Evolutionary conservation across 2,888 invertebrate species (phyloP).

Genomic region (Agrypnus murinus): DNA sequence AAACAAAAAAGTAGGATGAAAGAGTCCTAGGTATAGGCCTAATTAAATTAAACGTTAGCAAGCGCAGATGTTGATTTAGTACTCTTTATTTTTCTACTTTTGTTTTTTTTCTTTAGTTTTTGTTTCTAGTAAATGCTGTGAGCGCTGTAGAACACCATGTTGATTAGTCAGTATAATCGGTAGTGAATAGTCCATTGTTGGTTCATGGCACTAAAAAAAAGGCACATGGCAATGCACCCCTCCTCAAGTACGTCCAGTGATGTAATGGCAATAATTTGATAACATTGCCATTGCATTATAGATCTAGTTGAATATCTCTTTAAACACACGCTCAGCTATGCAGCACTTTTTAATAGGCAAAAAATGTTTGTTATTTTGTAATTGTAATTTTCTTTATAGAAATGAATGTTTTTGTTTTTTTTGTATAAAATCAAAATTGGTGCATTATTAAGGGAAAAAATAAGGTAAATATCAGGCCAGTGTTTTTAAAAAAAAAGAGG

Average conservation of each 20-base stretch:
- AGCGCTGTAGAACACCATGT: conserved; percentile 66
- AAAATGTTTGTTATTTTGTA: no score
- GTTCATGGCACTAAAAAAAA: conserved; percentile 70
- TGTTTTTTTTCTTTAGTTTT: conserved; percentile 45
- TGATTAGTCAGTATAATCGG: conserved; percentile 60
- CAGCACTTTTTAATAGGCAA: conserved; percentile 50
- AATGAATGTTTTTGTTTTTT: conserved; percentile 55
- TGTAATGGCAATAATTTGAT: conserved; percentile 41
- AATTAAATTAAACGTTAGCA: conserved; percentile 51
- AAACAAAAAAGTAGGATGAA: conserved; percentile 41
- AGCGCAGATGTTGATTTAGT: conserved; percentile 48
- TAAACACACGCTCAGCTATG: conserved; percentile 48
- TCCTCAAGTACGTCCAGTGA: conserved; percentile 70
- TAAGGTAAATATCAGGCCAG: conserved; percentile 36
- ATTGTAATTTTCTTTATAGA: no score
- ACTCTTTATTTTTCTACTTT: conserved; percentile 41
- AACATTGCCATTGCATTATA: conserved; percentile 45
- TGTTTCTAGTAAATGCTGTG: conserved; percentile 63
- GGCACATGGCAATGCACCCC: conserved; percentile 71
- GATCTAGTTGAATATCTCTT: conserved; percentile 58
- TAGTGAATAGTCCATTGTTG: conserved; percentile 64
- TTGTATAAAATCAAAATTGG: conserved; percentile 46
- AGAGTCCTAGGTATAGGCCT: conserved; percentile 56
- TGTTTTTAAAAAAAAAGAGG: conserved; percentile 19
- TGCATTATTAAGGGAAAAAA: conserved; percentile 35